Conservation (phyloP, 1,140 invertebrate species). For the Microplitis demolitor region DNA sequence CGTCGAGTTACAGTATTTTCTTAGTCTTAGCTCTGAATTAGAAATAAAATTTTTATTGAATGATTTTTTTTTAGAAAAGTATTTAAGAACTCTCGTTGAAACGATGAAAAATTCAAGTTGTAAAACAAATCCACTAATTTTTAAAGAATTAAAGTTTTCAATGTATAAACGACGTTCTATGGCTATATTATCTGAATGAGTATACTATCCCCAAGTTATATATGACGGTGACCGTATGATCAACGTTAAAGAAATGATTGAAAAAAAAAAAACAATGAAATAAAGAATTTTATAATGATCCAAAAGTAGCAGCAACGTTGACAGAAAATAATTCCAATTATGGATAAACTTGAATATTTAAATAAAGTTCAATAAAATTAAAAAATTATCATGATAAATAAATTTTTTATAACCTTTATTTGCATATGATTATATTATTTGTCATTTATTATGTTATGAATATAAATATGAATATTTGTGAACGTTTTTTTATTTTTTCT, state of each 20-base stretch:
- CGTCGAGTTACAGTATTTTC: conserved; percentile 58
- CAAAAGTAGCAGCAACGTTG: conserved; percentile 8
- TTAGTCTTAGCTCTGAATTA: conserved; percentile 48
- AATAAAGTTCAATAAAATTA: conserved; percentile 17
- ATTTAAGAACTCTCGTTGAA: conserved; percentile 21
- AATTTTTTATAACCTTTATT: not conserved
- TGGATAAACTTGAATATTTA: conserved; percentile 37
- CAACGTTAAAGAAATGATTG: conserved; percentile 13
- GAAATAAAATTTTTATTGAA: conserved; percentile 29
- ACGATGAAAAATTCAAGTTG: conserved; percentile 32
- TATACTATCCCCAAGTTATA: conserved; percentile 33
- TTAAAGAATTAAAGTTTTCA: conserved; percentile 28
- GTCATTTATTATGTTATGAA: not conserved
- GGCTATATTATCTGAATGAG: not conserved
- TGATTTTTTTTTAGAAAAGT: conserved; percentile 28
- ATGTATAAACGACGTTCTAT: conserved; percentile 34
- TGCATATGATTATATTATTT: not conserved
- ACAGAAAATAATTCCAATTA: conserved; percentile 30
- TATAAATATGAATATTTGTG: not conserved
- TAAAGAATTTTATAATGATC: conserved; percentile 35
- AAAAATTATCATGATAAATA: not conserved
- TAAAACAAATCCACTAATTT: conserved; percentile 29
- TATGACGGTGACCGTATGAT: conserved; percentile 26
- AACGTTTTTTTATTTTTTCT: too few relatives aligned
- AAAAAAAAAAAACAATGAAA: not conserved